Base-by-base conservation (phyloP, 2,113 vertebrate species). In the Gadus chalcogrammus region DNA sequence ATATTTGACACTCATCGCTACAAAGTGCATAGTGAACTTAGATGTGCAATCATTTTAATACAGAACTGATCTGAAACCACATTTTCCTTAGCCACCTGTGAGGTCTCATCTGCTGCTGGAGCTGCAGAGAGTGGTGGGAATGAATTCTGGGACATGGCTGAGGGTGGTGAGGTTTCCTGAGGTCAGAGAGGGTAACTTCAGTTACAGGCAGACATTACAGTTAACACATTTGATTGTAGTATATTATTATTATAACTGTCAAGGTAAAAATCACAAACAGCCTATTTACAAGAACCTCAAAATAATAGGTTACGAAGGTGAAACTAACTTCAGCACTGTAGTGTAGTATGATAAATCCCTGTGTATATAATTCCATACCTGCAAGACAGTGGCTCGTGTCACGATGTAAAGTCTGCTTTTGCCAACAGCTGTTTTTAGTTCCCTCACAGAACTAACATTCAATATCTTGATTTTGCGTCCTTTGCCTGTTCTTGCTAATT, bases 371-470 rank as follows among this genome's bases (percentile, higher is more conserved):
- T 28, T 61, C 64, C 17, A 60, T 73, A 73, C 71, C 71, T 73
- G 65, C 18, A 42, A 16, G 15, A 74, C 66, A 63, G 60, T 62
- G 52, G 66, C 72, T 62, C 4, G 65, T 56, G 73, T 61, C 48
- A 75, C 48, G 48, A 74, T 55, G 35, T 74, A 69, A 17, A 74
- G 66, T 22, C 67, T 68, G 52, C 72, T 74, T 69, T 69, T 64
- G 5, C 65, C 58, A 18, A 63, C 42, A 20, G 56, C 42, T 18
- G 61, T 58, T n/a, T 73, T 75, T n/a, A 75, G 63, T 27, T 69
- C 73, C 17, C n/a, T 70, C 22, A 69, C 67, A 74, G 61, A 69
- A 58, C 11, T 69, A 59, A 58, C 61, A 48, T 75, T 60, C 15
- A 64, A 5, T 42, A 69, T 75, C 35, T 67, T 16, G 38, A 73